Evolutionary conservation across 2,797 vertebrate genomes (phyloP).

Genomic region (Paedocypris micromegethes): DNA sequence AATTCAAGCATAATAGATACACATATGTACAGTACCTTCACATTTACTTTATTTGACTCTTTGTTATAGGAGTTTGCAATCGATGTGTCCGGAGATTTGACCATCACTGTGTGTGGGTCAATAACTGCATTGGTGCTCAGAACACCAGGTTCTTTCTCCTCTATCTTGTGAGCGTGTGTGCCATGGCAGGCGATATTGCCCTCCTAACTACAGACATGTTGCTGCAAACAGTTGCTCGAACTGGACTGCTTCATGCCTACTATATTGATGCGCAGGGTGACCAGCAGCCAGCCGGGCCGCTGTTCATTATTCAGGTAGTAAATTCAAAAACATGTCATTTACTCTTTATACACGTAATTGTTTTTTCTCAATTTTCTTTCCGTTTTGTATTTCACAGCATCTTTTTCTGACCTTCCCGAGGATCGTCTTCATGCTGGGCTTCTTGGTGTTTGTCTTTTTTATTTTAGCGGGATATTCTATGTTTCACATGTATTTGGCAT

Average conservation of each 20-base stretch:
- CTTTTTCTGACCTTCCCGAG: constrained; percentile 92
- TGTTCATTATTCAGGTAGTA: constrained; percentile 80
- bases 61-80: constrained; percentile 76
- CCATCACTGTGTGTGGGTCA: constrained; percentile 96
- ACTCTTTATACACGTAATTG: not conserved
- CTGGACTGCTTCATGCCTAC: constrained; percentile 64
- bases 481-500: constrained; percentile 76
- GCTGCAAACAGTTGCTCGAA: constrained; percentile 67
- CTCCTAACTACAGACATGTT: constrained; percentile 70
- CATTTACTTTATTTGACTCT: not conserved
- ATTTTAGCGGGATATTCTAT: constrained; percentile 79
- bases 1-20: no score
- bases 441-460: constrained; percentile 80
- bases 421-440: constrained; percentile 89
- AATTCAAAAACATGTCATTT: not conserved
- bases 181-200: constrained; percentile 66
- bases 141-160: constrained; percentile 80
- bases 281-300: constrained; percentile 62
- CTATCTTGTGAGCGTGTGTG: constrained; percentile 78
- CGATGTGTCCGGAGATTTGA: constrained; percentile 88
- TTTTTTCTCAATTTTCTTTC: not conserved
- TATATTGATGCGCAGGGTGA: constrained; percentile 75
- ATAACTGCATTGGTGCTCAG: constrained; percentile 89
- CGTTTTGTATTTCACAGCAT: constrained; percentile 65
- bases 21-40: no score